These are phyloP conservation scores for Struthio camelus DNA, from an alignment of 2,113 vertebrate species.

Conservation along the genomic window DNA sequence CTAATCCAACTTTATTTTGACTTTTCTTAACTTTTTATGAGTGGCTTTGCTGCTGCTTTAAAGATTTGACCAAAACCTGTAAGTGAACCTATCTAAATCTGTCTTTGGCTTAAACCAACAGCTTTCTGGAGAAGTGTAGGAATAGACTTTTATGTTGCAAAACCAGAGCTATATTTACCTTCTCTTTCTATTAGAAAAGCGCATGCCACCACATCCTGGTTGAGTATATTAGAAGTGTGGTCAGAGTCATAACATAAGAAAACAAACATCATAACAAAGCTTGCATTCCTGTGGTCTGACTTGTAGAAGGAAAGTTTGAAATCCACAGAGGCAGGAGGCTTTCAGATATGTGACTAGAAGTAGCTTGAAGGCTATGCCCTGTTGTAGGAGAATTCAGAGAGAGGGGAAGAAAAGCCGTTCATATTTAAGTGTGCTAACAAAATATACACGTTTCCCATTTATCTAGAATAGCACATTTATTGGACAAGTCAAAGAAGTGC, in stretches of 20 bases:
- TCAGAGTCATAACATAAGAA: neutral
- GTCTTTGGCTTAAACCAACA: neutral
- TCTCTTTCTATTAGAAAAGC: neutral
- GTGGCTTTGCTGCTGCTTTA: neutral
- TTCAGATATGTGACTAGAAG: neutral
- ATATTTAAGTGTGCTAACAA: neutral
- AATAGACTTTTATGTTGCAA: neutral
- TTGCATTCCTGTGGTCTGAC: neutral
- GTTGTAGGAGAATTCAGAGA: neutral
- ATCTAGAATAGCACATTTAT: slow-evolving; percentile 41
- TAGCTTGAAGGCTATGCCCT: neutral
- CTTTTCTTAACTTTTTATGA: neutral
- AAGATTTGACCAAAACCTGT: neutral
- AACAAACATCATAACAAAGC: accelerated
- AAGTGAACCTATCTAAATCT: neutral
- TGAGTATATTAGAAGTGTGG: neutral
- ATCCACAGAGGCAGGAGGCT: neutral
- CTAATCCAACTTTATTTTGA: neutral
- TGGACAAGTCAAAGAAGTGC: neutral
- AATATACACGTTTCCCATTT: slow-evolving; percentile 22
- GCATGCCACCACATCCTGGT: neutral
- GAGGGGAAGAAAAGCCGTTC: accelerated
- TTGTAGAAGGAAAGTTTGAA: neutral
- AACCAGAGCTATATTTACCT: neutral
- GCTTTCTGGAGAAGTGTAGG: neutral